phyloP scores from a whole-genome alignment of 2,888 invertebrate genomes.

The Stenodera caucasica region DNA sequence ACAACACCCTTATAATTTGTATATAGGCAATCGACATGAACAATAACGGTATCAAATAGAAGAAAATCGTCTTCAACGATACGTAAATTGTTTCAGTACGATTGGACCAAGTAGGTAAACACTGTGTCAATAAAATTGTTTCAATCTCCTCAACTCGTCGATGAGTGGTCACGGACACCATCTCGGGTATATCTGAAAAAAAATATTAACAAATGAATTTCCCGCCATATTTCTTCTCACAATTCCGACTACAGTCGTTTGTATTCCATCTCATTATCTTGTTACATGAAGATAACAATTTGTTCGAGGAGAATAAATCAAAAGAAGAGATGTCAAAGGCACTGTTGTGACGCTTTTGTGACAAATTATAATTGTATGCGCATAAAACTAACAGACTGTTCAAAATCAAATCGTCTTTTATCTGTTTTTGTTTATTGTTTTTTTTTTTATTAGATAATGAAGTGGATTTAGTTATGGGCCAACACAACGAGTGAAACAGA shows the following conservation, averaged over 20 bases:
- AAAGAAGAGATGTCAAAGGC: too few species aligned
- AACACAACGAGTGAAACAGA: too few species aligned
- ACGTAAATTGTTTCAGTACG: slow-evolving; percentile 71
- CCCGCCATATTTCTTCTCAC: too few species aligned
- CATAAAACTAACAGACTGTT: too few species aligned
- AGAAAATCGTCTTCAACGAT: slow-evolving; percentile 68
- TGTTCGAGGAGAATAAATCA: too few species aligned
- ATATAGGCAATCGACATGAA: slow-evolving; percentile 85
- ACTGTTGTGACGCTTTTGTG: too few species aligned
- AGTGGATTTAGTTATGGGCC: too few species aligned
- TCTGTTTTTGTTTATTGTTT: too few species aligned
- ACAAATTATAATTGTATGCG: too few species aligned
- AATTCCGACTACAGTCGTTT: not conserved
- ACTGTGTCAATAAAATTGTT: slow-evolving; percentile 63
- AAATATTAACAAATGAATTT: not conserved
- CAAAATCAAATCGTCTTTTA: too few species aligned
- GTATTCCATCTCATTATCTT: not conserved
- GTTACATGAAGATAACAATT: not conserved
- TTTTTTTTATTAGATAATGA: too few species aligned
- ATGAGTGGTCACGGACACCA: slow-evolving; percentile 69
- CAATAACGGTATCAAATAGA: slow-evolving; percentile 77
- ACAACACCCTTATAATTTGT: slow-evolving; percentile 80
- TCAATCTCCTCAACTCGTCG: slow-evolving; percentile 54
- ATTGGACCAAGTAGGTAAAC: slow-evolving; percentile 70
- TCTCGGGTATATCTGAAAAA: slow-evolving; percentile 74